Conservation (phyloP, 2,113 vertebrate genomes). For the Callipepla squamata region DNA sequence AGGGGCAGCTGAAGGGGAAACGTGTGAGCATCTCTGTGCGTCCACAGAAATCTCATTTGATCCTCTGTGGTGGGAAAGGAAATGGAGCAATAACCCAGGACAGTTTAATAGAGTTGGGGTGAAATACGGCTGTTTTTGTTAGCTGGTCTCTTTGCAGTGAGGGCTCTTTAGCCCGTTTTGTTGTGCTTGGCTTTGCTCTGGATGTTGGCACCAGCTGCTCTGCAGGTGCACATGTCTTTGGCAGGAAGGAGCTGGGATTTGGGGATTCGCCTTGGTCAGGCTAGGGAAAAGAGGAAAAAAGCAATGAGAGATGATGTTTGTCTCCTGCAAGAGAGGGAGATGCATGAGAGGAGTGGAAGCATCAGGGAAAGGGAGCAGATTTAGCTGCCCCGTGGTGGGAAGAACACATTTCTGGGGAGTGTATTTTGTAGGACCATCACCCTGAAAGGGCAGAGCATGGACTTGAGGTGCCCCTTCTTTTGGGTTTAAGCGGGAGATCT, state of each 20-base stretch:
- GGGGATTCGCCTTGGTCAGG: slow-evolving; percentile 47
- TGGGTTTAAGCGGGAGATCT: not conserved
- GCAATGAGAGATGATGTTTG: not conserved
- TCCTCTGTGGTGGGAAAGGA: slow-evolving; percentile 70
- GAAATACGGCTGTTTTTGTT: slow-evolving; percentile 72
- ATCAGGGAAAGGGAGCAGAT: not conserved
- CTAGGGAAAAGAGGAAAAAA: not conserved
- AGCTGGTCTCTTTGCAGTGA: slow-evolving; percentile 64
- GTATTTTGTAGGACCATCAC: not conserved
- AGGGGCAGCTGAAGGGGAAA: slow-evolving; percentile 50
- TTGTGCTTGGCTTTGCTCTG: slow-evolving; percentile 66
- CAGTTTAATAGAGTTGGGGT: slow-evolving; percentile 70
- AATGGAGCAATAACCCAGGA: slow-evolving; percentile 58
- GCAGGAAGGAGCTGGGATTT: slow-evolving; percentile 68
- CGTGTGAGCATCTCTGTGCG: slow-evolving; percentile 48
- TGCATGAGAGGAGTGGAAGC: not conserved
- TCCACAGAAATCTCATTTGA: slow-evolving; percentile 62
- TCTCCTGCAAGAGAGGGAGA: not conserved
- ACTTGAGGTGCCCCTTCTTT: not conserved
- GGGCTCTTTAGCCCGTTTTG: slow-evolving; percentile 65
- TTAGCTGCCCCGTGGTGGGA: not conserved
- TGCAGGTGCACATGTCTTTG: slow-evolving; percentile 68
- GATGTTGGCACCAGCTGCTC: slow-evolving; percentile 68
- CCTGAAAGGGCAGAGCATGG: accelerated
- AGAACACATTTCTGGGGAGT: not conserved